Evolutionary conservation across 2,797 vertebrate genomes (phyloP).

Genomic region (Acipenser ruthenus): DNA sequence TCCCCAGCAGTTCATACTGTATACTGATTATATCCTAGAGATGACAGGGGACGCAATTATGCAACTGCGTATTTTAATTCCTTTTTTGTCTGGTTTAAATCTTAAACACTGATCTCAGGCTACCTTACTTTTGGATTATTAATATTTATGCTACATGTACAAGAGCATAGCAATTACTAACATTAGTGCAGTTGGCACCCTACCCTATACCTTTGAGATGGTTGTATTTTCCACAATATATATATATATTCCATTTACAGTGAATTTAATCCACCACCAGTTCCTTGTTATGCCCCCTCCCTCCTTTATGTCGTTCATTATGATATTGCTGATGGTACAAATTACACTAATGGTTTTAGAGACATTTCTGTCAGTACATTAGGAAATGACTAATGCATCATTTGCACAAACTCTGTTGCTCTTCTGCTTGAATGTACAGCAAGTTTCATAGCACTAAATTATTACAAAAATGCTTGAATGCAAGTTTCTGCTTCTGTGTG

Average conservation of each 20-base stretch:
- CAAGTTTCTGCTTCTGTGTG: background rate
- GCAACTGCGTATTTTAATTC: no score
- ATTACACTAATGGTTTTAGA: conserved; percentile 6
- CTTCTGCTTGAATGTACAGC: background rate
- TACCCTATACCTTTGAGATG: no score
- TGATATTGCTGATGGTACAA: conserved; percentile 5
- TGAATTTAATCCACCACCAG: conserved; percentile 3
- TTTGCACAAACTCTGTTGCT: background rate
- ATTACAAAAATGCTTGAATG: background rate
- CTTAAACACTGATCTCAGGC: no score
- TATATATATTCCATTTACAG: background rate
- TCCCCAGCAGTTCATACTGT: no score
- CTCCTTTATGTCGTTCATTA: background rate
- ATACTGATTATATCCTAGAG: no score
- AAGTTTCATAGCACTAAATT: background rate
- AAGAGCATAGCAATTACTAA: no score
- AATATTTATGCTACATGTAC: no score
- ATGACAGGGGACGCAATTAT: no score
- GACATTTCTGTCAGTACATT: conserved; percentile 3
- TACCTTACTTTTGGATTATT: no score
- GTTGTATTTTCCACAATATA: no score
- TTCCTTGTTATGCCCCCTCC: background rate
- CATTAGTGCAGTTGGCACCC: no score
- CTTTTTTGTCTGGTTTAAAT: no score
- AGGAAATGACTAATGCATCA: background rate